These are phyloP conservation scores for Hepsetus odoe DNA, from an alignment of 2,113 vertebrate species.

Conservation along the genomic window DNA sequence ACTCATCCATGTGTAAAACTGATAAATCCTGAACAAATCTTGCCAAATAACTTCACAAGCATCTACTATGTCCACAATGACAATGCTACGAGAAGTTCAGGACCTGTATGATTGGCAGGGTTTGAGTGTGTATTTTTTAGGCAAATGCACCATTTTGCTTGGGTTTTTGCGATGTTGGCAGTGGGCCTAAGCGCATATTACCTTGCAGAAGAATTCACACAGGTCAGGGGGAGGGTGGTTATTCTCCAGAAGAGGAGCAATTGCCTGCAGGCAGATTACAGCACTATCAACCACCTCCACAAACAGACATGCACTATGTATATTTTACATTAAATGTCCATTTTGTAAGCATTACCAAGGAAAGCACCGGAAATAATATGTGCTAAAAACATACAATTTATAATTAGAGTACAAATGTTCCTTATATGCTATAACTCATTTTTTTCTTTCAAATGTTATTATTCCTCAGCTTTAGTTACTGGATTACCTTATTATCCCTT, in stretches of 20 bases:
- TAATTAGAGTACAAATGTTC: too few species aligned
- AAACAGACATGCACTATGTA: not conserved
- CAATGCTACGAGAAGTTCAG: not conserved
- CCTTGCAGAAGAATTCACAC: slow-evolving; percentile 99
- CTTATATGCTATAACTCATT: too few species aligned
- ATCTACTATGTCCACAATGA: not conserved
- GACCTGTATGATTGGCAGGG: not conserved
- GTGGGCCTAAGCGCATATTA: slow-evolving; percentile 61
- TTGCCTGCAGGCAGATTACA: slow-evolving; percentile 79
- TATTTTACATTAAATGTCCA: too few species aligned
- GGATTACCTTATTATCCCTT: not conserved
- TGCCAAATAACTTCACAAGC: slow-evolving; percentile 1
- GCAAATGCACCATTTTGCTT: not conserved
- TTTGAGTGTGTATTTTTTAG: not conserved
- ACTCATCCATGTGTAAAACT: not conserved
- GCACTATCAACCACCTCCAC: slow-evolving; percentile 9
- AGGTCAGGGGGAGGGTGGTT: slow-evolving; percentile 98
- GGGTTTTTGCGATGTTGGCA: not conserved
- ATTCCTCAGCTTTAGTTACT: not conserved
- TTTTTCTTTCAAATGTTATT: too few species aligned
- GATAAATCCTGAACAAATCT: not conserved
- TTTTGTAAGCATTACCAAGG: too few species aligned
- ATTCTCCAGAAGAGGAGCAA: slow-evolving; percentile 98
- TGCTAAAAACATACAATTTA: too few species aligned
- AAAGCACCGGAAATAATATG: too few species aligned